Conservation (phyloP, 2,797 vertebrate species). For the Chrysocyon brachyurus region DNA sequence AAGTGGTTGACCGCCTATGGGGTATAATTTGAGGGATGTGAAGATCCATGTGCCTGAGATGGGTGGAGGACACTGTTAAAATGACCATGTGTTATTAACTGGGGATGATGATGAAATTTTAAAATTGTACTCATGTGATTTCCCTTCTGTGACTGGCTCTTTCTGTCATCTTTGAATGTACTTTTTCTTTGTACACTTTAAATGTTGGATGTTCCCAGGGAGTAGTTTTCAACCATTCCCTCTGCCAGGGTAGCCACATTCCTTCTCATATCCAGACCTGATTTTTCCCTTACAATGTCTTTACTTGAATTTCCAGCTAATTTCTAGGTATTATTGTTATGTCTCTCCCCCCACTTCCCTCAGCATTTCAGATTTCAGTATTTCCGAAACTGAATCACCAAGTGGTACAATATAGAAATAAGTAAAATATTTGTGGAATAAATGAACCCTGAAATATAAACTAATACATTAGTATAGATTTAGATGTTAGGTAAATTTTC, state of each 20-base stretch:
- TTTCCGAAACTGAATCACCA: background rate
- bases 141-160: background rate
- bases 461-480: background rate
- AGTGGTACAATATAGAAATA: background rate
- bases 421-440: background rate
- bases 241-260: background rate
- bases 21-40: background rate
- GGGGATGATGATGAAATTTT: background rate
- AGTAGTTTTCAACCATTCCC: background rate
- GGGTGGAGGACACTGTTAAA: background rate
- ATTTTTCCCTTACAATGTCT: constrained; percentile 43
- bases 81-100: background rate
- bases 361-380: background rate
- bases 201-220: background rate
- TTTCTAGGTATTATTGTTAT: background rate
- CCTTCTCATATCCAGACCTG: background rate
- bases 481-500: background rate
- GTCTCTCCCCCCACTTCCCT: background rate
- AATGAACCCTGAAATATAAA: background rate
- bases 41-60: background rate
- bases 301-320: constrained; percentile 1
- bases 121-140: background rate
- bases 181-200: background rate
- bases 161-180: background rate
- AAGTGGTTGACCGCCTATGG: background rate